Percentiles rank a stretch among this genome's conserved stretches.
Conservation (phyloP, 2,797 vertebrate species). For the Toxotes lorentzi region DNA sequence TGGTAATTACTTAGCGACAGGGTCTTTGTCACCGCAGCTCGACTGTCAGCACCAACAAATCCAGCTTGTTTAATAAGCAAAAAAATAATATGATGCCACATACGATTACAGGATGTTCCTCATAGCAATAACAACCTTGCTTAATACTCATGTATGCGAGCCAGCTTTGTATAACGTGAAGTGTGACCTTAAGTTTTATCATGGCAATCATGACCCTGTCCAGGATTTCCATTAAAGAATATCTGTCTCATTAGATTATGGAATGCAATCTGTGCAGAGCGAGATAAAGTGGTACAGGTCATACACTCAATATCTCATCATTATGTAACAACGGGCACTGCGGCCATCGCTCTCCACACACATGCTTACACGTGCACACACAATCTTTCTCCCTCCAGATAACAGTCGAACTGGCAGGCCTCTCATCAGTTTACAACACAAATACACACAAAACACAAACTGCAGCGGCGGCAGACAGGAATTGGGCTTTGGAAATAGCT, state of each 20-base stretch:
- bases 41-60: conserved; percentile 36
- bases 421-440: conserved; percentile 61
- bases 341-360: conserved; percentile 34
- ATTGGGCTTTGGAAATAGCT: conserved; percentile 42
- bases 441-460: conserved; percentile 47
- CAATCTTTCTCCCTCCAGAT: conserved; percentile 37
- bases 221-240: conserved; percentile 80
- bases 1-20: conserved; percentile 56
- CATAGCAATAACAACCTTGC: conserved; percentile 51
- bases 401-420: conserved; percentile 58
- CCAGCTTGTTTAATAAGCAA: conserved; percentile 54
- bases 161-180: conserved; percentile 62
- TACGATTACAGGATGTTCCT: conserved; percentile 60
- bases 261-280: conserved; percentile 75
- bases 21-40: conserved; percentile 41
- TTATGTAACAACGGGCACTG: conserved; percentile 76
- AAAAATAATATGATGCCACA: conserved; percentile 56
- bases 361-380: conserved; percentile 2
- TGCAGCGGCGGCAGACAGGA: conserved; percentile 42
- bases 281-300: conserved; percentile 79
- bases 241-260: conserved; percentile 82
- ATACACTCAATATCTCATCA: conserved; percentile 79
- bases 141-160: conserved; percentile 48
- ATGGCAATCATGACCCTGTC: conserved; percentile 70
- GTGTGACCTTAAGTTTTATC: conserved; percentile 79